phyloP scores from a whole-genome alignment of 2,888 invertebrate genomes.

The Pheosia gnoma region DNA sequence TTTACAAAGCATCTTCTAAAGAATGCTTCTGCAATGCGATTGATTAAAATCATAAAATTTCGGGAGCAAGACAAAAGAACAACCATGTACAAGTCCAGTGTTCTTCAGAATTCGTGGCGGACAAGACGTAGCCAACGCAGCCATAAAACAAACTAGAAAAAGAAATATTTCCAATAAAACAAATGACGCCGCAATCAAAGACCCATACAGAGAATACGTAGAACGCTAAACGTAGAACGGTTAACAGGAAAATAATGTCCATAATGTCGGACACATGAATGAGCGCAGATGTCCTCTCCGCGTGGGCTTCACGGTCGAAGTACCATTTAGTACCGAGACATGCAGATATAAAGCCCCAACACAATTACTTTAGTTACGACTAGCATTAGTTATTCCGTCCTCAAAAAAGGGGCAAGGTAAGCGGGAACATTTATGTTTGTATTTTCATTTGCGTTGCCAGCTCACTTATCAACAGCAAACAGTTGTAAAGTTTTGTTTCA shows the following conservation, averaged over 20 bases:
- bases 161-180: conserved; percentile 17
- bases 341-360: conserved; percentile 17
- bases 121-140: background rate
- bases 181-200: conserved; percentile 18
- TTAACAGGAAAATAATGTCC: conserved; percentile 46
- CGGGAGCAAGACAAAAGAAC: too few relatives aligned
- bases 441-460: background rate
- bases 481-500: background rate
- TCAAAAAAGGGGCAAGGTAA: conserved; percentile 8
- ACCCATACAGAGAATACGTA: conserved; percentile 17
- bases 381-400: conserved; percentile 17
- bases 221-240: conserved; percentile 14
- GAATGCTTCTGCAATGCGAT: too few relatives aligned
- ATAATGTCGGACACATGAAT: conserved; percentile 44
- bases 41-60: too few relatives aligned
- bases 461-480: background rate
- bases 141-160: conserved; percentile 15
- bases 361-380: conserved; percentile 14
- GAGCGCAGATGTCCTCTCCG: conserved; percentile 38
- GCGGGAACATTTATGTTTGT: background rate
- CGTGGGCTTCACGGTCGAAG: conserved; percentile 57
- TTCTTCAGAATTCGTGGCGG: too few relatives aligned
- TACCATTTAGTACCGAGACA: conserved; percentile 34
- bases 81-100: too few relatives aligned
- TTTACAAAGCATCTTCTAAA: too few relatives aligned